Percentiles rank a stretch among this genome's conserved stretches.
Conservation (phyloP, 1,140 invertebrate species). For the Heliconius melpomene region DNA sequence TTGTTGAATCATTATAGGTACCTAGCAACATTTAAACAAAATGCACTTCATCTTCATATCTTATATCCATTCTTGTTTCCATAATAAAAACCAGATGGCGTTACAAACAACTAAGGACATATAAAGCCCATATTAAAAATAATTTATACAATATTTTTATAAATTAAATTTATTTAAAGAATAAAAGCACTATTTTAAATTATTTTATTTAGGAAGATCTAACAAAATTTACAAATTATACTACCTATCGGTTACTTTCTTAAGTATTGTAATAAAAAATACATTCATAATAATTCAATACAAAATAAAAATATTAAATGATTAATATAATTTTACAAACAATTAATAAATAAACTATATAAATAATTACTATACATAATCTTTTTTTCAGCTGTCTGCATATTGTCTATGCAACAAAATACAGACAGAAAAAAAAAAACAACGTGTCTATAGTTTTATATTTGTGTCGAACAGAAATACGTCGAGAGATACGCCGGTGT, state of each 20-base stretch:
- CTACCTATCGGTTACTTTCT: background rate
- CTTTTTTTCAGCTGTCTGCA: background rate
- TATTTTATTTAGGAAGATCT: too few relatives aligned
- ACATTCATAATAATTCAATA: too few relatives aligned
- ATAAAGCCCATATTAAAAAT: background rate
- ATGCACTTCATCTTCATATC: too few relatives aligned
- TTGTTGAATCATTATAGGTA: background rate
- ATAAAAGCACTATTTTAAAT: too few relatives aligned
- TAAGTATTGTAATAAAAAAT: background rate
- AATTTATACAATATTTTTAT: background rate
- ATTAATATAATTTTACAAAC: background rate
- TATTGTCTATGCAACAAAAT: background rate
- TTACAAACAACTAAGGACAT: background rate
- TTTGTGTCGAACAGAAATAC: constrained; percentile 73
- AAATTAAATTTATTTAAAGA: background rate
- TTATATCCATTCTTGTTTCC: background rate
- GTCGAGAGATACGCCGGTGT: constrained; percentile 72
- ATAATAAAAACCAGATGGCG: background rate
- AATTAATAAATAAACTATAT: background rate
- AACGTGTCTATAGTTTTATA: constrained; percentile 46
- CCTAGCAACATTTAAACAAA: too few relatives aligned
- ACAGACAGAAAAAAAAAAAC: constrained; percentile 54
- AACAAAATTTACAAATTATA: background rate
- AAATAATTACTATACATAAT: background rate
- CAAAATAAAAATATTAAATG: too few relatives aligned